These are phyloP conservation scores for Silurus aristotelis DNA, from an alignment of 2,797 vertebrate genomes.

Conservation along the genomic window DNA sequence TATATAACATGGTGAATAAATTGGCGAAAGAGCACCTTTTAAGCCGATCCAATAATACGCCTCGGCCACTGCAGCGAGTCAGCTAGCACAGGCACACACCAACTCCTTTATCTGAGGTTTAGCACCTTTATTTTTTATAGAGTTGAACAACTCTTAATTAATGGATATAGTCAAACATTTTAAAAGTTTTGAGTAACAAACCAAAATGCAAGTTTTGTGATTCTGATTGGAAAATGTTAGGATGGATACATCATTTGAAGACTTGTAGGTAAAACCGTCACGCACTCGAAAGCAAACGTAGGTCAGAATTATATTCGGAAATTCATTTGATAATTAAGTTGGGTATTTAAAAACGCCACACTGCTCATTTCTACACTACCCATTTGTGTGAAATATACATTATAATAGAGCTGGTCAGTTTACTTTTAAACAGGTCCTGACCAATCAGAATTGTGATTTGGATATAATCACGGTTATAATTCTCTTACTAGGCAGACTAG, in stretches of 20 bases:
- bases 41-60: constrained; percentile 61
- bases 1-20: not conserved
- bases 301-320: not conserved
- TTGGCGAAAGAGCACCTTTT: not conserved
- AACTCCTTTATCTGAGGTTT: not conserved
- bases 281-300: not conserved
- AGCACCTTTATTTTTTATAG: not conserved
- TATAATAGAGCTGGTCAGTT: too few species aligned
- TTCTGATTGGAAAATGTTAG: not conserved
- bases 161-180: too few species aligned
- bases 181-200: too few species aligned
- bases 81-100: not conserved
- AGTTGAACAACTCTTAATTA: too few species aligned
- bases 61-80: constrained; percentile 19
- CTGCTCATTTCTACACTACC: too few species aligned
- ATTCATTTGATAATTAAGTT: not conserved
- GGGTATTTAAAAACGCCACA: not conserved
- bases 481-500: not conserved
- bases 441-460: too few species aligned
- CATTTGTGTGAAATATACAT: too few species aligned
- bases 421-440: too few species aligned
- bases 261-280: not conserved
- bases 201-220: not conserved
- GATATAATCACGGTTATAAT: not conserved
- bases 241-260: not conserved